These are phyloP conservation scores for Morpho helenor DNA, from an alignment of 2,888 invertebrate species.

Conservation along the genomic window DNA sequence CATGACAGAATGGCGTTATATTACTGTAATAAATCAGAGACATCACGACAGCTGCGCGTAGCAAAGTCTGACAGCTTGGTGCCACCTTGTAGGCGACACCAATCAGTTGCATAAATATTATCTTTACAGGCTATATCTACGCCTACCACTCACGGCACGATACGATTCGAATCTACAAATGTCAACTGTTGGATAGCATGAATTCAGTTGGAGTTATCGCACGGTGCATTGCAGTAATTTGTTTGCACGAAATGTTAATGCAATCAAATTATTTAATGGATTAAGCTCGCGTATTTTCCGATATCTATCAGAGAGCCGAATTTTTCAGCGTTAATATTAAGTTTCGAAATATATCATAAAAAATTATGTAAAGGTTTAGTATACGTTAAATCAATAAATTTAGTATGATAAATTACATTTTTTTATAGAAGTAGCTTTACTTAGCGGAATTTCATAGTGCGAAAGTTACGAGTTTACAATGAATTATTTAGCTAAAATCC, in stretches of 20 bases:
- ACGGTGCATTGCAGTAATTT: constrained; percentile 19
- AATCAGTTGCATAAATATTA: constrained; percentile 58
- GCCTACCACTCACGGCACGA: constrained; percentile 24
- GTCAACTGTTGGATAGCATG: constrained; percentile 23
- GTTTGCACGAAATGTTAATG: constrained; percentile 17
- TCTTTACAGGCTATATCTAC: constrained; percentile 28
- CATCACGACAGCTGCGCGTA: constrained; percentile 49
- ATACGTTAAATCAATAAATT: background rate
- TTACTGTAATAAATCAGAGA: constrained; percentile 74
- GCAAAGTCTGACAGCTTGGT: constrained; percentile 41
- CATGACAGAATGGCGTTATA: constrained; percentile 72
- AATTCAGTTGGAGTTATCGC: constrained; percentile 19
- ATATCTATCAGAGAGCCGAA: background rate
- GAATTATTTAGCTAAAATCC: too few species aligned
- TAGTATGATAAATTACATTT: background rate
- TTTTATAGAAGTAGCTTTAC: too few species aligned
- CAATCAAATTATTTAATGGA: constrained; percentile 8
- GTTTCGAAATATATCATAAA: background rate
- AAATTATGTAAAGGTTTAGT: too few species aligned
- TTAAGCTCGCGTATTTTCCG: background rate
- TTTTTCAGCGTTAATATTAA: too few species aligned
- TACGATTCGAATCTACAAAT: constrained; percentile 25
- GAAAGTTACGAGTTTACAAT: too few species aligned
- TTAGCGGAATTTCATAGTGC: too few species aligned
- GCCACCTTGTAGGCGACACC: constrained; percentile 45